phyloP scores from a whole-genome alignment of 2,888 invertebrate genomes.

The Leucoma salicis region DNA sequence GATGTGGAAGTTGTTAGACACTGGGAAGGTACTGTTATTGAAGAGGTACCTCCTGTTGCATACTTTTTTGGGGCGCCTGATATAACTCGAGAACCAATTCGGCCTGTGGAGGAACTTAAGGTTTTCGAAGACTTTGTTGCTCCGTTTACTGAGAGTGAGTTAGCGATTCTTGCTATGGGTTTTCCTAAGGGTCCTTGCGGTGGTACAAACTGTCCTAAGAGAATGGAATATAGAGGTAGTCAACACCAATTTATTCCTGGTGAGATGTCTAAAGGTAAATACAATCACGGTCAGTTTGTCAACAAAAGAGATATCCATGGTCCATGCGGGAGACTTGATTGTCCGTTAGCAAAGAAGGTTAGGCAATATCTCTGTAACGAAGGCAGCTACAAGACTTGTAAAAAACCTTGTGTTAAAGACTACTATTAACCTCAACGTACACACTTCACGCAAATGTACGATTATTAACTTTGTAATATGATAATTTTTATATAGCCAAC shows the following conservation, averaged over 20 bases:
- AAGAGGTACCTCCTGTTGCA: constrained; percentile 64
- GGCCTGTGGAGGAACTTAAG: constrained; percentile 49
- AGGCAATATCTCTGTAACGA: constrained; percentile 61
- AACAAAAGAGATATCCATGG: constrained; percentile 75
- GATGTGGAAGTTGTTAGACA: constrained; percentile 73
- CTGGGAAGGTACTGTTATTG: constrained; percentile 72
- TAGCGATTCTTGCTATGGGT: constrained; percentile 73
- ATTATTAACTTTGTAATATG: too few species aligned
- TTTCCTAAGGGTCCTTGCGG: constrained; percentile 77
- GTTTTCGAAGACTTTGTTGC: constrained; percentile 67
- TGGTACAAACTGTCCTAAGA: constrained; percentile 71
- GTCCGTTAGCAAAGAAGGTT: constrained; percentile 71
- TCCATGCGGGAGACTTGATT: constrained; percentile 72
- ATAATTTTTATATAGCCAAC: too few species aligned
- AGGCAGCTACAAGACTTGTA: constrained; percentile 68
- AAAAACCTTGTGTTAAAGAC: constrained; percentile 66
- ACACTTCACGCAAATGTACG: too few species aligned
- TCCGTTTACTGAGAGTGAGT: constrained; percentile 64
- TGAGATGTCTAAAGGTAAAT: constrained; percentile 64
- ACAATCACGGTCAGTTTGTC: constrained; percentile 68
- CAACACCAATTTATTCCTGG: constrained; percentile 73
- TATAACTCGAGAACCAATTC: constrained; percentile 62
- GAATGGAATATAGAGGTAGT: constrained; percentile 72
- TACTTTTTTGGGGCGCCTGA: constrained; percentile 73
- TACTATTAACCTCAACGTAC: constrained; percentile 57